A percentile compares a stretch with the other conserved stretches of the same genome.
These are phyloP conservation scores for Urocyon cinereoargenteus DNA, from an alignment of 2,797 vertebrate genomes.

Conservation along the genomic window DNA sequence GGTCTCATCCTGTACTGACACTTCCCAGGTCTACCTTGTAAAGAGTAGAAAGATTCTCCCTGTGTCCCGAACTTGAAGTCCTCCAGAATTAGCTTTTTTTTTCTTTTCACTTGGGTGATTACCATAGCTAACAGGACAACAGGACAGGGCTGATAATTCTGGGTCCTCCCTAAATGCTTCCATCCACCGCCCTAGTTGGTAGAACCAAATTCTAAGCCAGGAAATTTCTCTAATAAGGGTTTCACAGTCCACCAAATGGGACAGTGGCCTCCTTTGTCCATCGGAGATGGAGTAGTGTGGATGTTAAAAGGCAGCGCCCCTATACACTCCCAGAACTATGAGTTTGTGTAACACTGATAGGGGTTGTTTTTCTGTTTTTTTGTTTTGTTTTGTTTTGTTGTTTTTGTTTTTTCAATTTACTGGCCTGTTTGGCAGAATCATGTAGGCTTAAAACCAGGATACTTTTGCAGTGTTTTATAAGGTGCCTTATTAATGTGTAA, in stretches of 20 bases:
- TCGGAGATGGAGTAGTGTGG: background rate
- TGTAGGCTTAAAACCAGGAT: background rate
- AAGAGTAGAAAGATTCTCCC: background rate
- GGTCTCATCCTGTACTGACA: background rate
- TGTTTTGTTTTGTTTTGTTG: too few relatives aligned
- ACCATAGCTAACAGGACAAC: background rate
- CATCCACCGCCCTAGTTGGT: background rate
- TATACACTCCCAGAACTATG: background rate
- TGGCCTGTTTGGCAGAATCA: background rate
- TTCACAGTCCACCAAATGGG: background rate
- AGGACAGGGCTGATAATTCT: background rate
- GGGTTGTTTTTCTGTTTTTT: too few relatives aligned
- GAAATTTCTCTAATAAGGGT: background rate
- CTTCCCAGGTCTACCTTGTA: background rate
- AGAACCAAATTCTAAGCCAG: background rate
- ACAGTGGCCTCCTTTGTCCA: background rate
- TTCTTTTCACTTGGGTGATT: background rate
- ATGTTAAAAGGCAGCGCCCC: background rate
- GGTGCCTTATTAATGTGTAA: background rate
- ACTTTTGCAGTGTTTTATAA: conserved; percentile 1
- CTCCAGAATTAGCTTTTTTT: background rate
- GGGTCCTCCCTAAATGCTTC: background rate
- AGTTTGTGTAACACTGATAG: background rate
- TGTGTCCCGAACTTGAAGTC: background rate
- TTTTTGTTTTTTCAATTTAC: background rate